Conservation (phyloP, 2,113 vertebrate genomes). For the Rhinolophus ferrumequinum region DNA sequence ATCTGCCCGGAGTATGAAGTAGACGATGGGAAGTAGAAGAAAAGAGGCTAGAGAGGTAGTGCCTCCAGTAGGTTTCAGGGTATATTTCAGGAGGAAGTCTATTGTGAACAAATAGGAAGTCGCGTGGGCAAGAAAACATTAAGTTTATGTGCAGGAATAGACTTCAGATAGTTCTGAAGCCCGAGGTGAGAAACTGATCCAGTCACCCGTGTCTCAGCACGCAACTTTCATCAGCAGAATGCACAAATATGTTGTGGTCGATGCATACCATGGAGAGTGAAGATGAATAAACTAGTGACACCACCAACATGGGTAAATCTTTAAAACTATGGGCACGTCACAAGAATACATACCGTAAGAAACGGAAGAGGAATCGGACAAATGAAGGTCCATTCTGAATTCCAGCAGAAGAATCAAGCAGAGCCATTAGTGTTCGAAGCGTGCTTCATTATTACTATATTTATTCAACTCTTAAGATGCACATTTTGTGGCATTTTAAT, state of each 20-base stretch:
- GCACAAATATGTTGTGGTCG: not conserved
- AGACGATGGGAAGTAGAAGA: not conserved
- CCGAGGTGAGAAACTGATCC: not conserved
- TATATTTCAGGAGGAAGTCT: not conserved
- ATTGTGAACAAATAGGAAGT: not conserved
- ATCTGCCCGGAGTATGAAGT: not conserved
- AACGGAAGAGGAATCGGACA: not conserved
- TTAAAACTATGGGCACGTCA: not conserved
- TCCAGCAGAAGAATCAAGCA: conserved; percentile 2
- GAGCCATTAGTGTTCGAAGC: not conserved
- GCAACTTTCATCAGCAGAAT: not conserved
- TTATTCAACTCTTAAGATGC: conserved; percentile 34
- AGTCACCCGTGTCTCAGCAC: not conserved
- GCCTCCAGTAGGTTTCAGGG: not conserved
- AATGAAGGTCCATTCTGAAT: not conserved
- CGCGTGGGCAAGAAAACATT: not conserved
- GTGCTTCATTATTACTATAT: not conserved
- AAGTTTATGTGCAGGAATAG: not conserved
- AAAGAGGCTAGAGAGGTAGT: not conserved
- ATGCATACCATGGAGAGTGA: not conserved
- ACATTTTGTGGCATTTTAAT: conserved; percentile 11
- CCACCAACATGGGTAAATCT: not conserved
- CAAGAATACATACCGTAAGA: not conserved
- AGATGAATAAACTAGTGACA: not conserved
- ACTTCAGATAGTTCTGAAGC: not conserved